Conservation (phyloP, 2,888 invertebrate genomes). For the Lydus trimaculatus region DNA sequence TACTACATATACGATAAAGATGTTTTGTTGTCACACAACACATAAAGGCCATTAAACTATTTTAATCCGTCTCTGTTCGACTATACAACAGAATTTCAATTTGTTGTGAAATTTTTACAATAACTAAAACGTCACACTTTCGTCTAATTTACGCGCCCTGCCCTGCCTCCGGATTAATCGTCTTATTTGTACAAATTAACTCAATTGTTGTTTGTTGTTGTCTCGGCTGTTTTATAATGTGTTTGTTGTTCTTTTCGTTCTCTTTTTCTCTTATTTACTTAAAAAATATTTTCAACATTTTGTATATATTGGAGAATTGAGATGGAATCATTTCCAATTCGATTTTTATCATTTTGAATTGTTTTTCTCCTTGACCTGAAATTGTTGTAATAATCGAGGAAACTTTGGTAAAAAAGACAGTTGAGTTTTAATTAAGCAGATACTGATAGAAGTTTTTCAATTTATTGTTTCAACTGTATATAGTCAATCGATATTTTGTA, state of each 20-base stretch:
- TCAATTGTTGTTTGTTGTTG: not conserved
- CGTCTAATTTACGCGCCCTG: not conserved
- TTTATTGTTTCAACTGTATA: conserved; percentile 13
- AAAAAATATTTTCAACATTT: not conserved
- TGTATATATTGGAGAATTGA: not conserved
- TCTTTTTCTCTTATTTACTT: not conserved
- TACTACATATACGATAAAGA: too few relatives aligned
- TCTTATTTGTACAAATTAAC: not conserved
- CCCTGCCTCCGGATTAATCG: not conserved
- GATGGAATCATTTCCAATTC: not conserved
- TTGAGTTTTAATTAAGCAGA: conserved; percentile 10
- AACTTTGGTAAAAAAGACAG: conserved; percentile 1
- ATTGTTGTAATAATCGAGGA: not conserved
- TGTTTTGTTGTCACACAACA: too few relatives aligned
- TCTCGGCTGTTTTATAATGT: not conserved
- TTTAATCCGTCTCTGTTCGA: too few relatives aligned
- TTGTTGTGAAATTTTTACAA: not conserved
- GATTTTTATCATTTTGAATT: not conserved
- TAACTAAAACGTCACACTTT: not conserved
- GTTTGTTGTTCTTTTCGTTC: not conserved
- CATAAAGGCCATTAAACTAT: too few relatives aligned
- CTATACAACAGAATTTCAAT: too few relatives aligned
- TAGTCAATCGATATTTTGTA: not conserved
- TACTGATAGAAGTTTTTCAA: conserved; percentile 12
- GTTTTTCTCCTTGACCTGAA: not conserved